Evolutionary conservation across 2,888 invertebrate genomes (phyloP).

Genomic region (Cotesia congregata): DNA sequence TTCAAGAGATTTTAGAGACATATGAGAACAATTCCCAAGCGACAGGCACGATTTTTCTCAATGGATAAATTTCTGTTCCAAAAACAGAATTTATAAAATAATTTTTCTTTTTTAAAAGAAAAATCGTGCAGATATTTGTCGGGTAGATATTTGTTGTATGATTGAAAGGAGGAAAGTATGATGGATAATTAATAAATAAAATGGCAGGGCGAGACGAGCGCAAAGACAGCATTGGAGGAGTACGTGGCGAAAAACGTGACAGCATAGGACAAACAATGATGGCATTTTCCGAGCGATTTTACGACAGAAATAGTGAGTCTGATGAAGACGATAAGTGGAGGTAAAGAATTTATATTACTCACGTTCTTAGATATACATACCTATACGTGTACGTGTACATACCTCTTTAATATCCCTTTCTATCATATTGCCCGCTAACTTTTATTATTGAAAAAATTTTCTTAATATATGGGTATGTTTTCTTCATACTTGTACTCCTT

Average conservation of each 20-base stretch:
- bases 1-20: slow-evolving; percentile 6
- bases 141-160: too few species aligned
- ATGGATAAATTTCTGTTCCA: too few species aligned
- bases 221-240: slow-evolving; percentile 71
- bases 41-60: slow-evolving; percentile 5
- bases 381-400: too few species aligned
- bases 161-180: background rate
- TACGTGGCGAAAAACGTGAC: slow-evolving; percentile 72
- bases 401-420: background rate
- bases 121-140: too few species aligned
- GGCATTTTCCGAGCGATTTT: slow-evolving; percentile 73
- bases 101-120: too few species aligned
- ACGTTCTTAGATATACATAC: background rate
- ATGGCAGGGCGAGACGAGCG: slow-evolving; percentile 70
- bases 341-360: slow-evolving; percentile 51
- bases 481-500: background rate
- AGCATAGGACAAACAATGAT: slow-evolving; percentile 70
- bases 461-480: slow-evolving; percentile 4
- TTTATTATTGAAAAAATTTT: slow-evolving; percentile 20
- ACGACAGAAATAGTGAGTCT: slow-evolving; percentile 74
- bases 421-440: background rate
- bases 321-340: slow-evolving; percentile 71
- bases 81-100: too few species aligned
- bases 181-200: slow-evolving; percentile 3
- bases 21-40: slow-evolving; percentile 9